A percentile compares a stretch with the other conserved stretches of the same genome.
Evolutionary conservation across 1,140 invertebrate species (phyloP).

Genomic region (Hylaeus anthracinus): DNA sequence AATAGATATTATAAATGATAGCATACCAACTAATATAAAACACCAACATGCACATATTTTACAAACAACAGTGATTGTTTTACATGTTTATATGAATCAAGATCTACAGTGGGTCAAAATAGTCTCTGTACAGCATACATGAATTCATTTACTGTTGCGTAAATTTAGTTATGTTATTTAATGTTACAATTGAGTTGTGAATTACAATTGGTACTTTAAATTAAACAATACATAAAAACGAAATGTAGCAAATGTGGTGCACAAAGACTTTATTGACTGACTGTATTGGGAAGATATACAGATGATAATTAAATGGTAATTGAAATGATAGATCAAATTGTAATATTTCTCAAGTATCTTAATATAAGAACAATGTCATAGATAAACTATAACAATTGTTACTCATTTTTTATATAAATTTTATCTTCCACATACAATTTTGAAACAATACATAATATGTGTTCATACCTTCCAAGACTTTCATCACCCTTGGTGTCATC

Average conservation of each 20-base stretch:
- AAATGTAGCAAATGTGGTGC: too few relatives aligned
- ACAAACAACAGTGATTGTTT: not conserved
- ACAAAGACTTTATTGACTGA: too few relatives aligned
- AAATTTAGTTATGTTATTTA: too few relatives aligned
- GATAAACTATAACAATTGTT: not conserved
- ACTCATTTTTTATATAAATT: not conserved
- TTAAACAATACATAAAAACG: too few relatives aligned
- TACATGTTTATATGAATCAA: not conserved
- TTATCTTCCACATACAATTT: conserved; percentile 23
- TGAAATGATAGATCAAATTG: not conserved
- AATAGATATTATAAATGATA: conserved; percentile 1
- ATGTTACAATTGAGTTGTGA: too few relatives aligned
- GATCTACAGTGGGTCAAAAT: not conserved
- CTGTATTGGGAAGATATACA: not conserved
- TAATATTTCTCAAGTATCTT: not conserved
- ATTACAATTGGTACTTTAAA: too few relatives aligned
- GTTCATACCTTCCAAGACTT: conserved; percentile 88
- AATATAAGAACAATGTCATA: not conserved
- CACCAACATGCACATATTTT: conserved; percentile 44
- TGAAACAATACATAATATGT: conserved; percentile 35
- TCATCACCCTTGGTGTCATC: conserved; percentile 93
- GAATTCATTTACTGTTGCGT: too few relatives aligned
- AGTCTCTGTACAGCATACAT: too few relatives aligned
- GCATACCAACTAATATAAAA: not conserved
- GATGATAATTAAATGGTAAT: conserved; percentile 7